Conservation (phyloP, 2,888 invertebrate species). For the Epistrophe grossulariae region DNA sequence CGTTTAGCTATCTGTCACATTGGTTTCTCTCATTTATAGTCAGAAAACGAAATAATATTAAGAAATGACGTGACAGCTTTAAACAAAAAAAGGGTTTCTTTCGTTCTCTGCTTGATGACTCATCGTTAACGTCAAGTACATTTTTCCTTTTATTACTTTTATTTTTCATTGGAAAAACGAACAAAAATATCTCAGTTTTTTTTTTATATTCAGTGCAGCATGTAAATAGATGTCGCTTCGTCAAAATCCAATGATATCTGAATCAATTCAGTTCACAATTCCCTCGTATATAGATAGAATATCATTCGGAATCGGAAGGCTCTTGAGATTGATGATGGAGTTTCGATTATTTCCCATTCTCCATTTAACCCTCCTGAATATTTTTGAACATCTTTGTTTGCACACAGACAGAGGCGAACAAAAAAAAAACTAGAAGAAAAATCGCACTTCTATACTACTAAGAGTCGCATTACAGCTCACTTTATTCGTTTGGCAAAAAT, state of each 20-base stretch:
- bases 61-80: slow-evolving; percentile 52
- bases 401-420: not conserved
- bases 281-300: slow-evolving; percentile 28
- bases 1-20: slow-evolving; percentile 28
- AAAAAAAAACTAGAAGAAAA: slow-evolving; percentile 37
- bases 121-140: slow-evolving; percentile 39
- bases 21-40: slow-evolving; percentile 42
- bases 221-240: slow-evolving; percentile 71
- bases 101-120: slow-evolving; percentile 20
- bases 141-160: slow-evolving; percentile 5
- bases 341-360: slow-evolving; percentile 57
- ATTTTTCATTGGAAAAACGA: slow-evolving; percentile 3
- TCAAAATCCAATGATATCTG: slow-evolving; percentile 69
- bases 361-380: not conserved
- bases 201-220: slow-evolving; percentile 23
- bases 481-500: slow-evolving; percentile 63
- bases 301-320: slow-evolving; percentile 36
- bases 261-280: slow-evolving; percentile 69
- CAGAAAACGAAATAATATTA: slow-evolving; percentile 56
- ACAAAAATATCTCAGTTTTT: slow-evolving; percentile 2
- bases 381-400: slow-evolving; percentile 32
- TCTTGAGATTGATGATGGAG: slow-evolving; percentile 71
- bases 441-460: slow-evolving; percentile 48
- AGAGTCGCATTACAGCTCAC: slow-evolving; percentile 68
- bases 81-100: slow-evolving; percentile 30